Evolutionary conservation across 2,888 invertebrate genomes (phyloP).

Genomic region (Kuschelorhynchus macadamiae): DNA sequence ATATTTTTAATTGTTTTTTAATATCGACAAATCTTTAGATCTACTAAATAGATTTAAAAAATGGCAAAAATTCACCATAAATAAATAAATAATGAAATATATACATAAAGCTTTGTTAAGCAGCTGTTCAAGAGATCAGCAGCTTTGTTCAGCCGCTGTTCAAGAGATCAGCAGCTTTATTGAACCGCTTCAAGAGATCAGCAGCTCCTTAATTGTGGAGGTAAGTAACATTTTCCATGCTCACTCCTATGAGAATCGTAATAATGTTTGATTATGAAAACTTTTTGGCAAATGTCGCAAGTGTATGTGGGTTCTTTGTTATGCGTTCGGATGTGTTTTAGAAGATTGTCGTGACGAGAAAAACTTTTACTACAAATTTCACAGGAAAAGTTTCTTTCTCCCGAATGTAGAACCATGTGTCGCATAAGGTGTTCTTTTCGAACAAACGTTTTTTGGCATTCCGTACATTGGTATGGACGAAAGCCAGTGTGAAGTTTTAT

Average conservation of each 20-base stretch:
- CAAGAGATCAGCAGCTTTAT: too few species aligned
- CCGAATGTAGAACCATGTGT: slow-evolving; percentile 78
- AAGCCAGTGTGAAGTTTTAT: slow-evolving; percentile 77
- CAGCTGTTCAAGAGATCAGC: too few species aligned
- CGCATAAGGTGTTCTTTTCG: slow-evolving; percentile 79
- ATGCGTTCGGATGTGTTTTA: slow-evolving; percentile 75
- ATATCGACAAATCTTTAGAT: too few species aligned
- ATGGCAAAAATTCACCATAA: too few species aligned
- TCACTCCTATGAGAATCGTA: slow-evolving; percentile 76
- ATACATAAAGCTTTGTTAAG: too few species aligned
- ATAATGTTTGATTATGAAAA: slow-evolving; percentile 78
- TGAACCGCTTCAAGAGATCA: slow-evolving; percentile 5
- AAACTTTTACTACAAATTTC: slow-evolving; percentile 72
- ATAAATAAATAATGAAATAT: too few species aligned
- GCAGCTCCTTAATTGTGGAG: slow-evolving; percentile 24
- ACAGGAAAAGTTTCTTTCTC: slow-evolving; percentile 77
- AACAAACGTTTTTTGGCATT: slow-evolving; percentile 78
- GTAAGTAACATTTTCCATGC: slow-evolving; percentile 60
- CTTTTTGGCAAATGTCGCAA: slow-evolving; percentile 77
- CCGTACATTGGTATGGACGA: slow-evolving; percentile 76
- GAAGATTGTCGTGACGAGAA: slow-evolving; percentile 73
- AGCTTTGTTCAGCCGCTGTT: too few species aligned
- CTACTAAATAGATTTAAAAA: too few species aligned
- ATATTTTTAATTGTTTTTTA: too few species aligned
- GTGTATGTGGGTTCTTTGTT: slow-evolving; percentile 73